Percentiles rank a stretch among this genome's conserved stretches.
These are phyloP conservation scores for Apeltes quadracus DNA, from an alignment of 2,113 vertebrate genomes.

Conservation along the genomic window DNA sequence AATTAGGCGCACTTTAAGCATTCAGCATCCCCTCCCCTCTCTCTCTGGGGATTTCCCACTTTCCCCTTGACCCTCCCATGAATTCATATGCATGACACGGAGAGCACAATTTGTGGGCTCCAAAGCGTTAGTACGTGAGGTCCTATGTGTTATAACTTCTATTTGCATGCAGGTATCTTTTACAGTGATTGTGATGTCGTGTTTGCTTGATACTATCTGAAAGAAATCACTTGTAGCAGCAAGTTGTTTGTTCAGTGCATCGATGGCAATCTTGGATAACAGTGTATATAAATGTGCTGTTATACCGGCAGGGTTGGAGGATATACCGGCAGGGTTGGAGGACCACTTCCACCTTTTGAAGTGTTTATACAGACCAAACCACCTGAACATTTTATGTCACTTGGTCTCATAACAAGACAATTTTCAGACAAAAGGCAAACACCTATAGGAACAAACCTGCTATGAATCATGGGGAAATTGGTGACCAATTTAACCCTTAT, in stretches of 20 bases:
- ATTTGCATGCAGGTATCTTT: neutral
- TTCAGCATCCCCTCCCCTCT: no score
- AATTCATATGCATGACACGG: no score
- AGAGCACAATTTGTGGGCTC: no score
- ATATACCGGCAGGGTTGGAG: neutral
- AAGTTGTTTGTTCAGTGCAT: neutral
- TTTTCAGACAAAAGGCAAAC: neutral
- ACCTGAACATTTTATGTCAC: neutral
- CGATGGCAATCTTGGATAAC: slow-evolving; percentile 2
- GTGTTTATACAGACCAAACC: neutral
- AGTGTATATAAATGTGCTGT: slow-evolving; percentile 14
- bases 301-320: neutral
- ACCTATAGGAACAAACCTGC: neutral
- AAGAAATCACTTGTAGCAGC: neutral
- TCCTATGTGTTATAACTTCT: neutral
- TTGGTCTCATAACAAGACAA: neutral
- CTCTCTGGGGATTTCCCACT: no score
- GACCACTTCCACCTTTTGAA: slow-evolving; percentile 12
- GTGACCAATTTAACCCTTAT: neutral
- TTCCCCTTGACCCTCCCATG: no score
- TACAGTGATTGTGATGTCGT: neutral
- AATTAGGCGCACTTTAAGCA: no score
- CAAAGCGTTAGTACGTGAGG: no score
- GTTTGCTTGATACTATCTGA: neutral
- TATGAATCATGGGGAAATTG: neutral